Conservation (phyloP, 1,140 invertebrate species). For the Sycophaga agraensis region DNA sequence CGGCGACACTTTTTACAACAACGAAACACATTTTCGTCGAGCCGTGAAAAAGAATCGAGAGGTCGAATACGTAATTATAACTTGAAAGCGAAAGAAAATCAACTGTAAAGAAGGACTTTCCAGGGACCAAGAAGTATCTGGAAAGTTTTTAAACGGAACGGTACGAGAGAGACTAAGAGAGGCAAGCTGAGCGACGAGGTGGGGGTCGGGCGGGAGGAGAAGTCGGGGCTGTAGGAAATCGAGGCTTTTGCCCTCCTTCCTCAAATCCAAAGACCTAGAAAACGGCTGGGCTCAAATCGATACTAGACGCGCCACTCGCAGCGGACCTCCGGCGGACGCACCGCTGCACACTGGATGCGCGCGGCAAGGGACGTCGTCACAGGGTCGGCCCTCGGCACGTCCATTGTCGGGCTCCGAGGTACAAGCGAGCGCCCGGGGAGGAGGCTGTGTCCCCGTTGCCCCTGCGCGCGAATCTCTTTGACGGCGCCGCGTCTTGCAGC, state of each 20-base stretch:
- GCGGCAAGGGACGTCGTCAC: too few relatives aligned
- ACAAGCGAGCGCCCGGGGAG: too few relatives aligned
- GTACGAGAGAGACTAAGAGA: background rate
- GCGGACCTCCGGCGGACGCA: too few relatives aligned
- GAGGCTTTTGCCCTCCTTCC: background rate
- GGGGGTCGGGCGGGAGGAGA: background rate
- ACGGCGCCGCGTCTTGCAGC: too few relatives aligned
- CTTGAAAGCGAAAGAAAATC: slow-evolving; percentile 9
- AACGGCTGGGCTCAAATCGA: slow-evolving; percentile 2
- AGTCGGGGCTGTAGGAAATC: background rate
- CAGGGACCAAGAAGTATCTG: background rate
- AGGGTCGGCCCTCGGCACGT: too few relatives aligned
- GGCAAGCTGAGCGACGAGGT: background rate
- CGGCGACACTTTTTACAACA: background rate
- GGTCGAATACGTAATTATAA: slow-evolving; percentile 18
- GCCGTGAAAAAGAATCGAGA: slow-evolving; percentile 2
- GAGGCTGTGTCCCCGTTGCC: too few relatives aligned
- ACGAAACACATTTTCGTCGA: slow-evolving; percentile 7
- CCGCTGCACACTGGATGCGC: too few relatives aligned
- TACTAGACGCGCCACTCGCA: slow-evolving; percentile 1
- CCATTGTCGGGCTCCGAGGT: too few relatives aligned
- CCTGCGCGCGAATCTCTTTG: too few relatives aligned
- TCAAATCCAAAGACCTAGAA: slow-evolving; percentile 4
- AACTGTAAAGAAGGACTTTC: slow-evolving; percentile 6
- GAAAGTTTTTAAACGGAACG: slow-evolving; percentile 6